Conservation (phyloP, 2,797 vertebrate species). For the Schizopygopsis malacanthus region DNA sequence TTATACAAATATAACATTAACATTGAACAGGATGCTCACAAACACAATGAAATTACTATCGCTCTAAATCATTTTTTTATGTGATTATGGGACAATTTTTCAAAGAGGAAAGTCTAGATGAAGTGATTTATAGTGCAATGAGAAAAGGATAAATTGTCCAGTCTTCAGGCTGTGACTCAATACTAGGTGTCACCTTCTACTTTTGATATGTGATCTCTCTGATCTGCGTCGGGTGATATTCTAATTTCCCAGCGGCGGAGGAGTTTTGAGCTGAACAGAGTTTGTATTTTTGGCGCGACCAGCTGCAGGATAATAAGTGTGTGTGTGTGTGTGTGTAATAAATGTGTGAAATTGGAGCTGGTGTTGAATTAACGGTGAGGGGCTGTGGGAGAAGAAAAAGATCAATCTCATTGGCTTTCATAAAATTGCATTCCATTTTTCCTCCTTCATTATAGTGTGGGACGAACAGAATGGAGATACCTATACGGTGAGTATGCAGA, state of each 20-base stretch:
- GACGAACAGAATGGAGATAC: constrained; percentile 53
- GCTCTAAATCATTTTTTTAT: not conserved
- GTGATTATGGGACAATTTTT: constrained; percentile 1
- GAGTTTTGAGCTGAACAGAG: constrained; percentile 29
- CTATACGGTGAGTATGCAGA: constrained; percentile 29
- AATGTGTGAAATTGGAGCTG: constrained; percentile 55
- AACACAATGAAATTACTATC: not conserved
- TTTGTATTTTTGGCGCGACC: constrained; percentile 47
- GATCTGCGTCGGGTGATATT: constrained; percentile 45
- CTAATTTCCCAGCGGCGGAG: constrained; percentile 49
- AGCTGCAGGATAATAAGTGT: constrained; percentile 46
- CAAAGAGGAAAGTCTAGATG: constrained; percentile 1
- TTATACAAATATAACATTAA: not conserved
- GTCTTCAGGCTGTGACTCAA: constrained; percentile 28
- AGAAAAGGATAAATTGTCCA: constrained; percentile 38
- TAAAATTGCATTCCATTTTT: constrained; percentile 58
- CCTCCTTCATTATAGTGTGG: constrained; percentile 61
- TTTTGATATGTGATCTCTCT: constrained; percentile 43
- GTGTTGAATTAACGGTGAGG: constrained; percentile 55
- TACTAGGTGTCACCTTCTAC: constrained; percentile 29
- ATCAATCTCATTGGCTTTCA: constrained; percentile 62
- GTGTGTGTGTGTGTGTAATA: constrained; percentile 41
- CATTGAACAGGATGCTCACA: not conserved
- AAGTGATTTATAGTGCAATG: not conserved
- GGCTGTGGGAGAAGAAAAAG: constrained; percentile 55